Conservation (phyloP, 2,113 vertebrate genomes). For the Astur gentilis region DNA sequence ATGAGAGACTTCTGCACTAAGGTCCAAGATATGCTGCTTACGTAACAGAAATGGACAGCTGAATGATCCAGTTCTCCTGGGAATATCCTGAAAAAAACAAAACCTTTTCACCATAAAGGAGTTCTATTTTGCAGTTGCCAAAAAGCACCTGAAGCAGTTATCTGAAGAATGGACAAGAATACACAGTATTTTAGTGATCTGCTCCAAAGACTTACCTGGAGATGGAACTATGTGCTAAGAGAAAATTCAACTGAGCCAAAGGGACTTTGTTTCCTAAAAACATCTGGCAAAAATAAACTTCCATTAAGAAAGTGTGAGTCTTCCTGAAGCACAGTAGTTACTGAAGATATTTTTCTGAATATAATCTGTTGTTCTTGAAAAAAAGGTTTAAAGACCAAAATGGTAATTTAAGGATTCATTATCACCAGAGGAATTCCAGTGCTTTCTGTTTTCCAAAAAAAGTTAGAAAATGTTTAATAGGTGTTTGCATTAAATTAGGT, state of each 20-base stretch:
- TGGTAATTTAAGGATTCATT: background rate
- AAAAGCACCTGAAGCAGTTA: background rate
- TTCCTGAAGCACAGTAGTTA: background rate
- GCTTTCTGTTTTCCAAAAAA: background rate
- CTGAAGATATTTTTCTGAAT: background rate
- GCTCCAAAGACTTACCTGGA: background rate
- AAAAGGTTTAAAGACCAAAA: background rate
- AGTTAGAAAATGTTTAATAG: background rate
- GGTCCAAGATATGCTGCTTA: constrained; percentile 17
- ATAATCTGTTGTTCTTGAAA: background rate
- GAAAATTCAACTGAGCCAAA: background rate
- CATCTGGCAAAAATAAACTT: background rate
- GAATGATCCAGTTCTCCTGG: background rate
- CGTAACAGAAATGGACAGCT: constrained; percentile 25
- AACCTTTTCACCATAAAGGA: background rate
- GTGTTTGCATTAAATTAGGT: background rate
- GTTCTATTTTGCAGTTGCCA: constrained; percentile 10
- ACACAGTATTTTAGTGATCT: background rate
- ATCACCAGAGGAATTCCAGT: background rate
- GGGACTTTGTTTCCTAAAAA: background rate
- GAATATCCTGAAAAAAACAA: background rate
- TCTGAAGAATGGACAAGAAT: background rate
- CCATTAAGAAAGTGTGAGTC: background rate
- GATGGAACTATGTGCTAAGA: background rate
- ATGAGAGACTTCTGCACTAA: background rate